Conservation (phyloP, 2,888 invertebrate genomes). For the Emmelina monodactyla region DNA sequence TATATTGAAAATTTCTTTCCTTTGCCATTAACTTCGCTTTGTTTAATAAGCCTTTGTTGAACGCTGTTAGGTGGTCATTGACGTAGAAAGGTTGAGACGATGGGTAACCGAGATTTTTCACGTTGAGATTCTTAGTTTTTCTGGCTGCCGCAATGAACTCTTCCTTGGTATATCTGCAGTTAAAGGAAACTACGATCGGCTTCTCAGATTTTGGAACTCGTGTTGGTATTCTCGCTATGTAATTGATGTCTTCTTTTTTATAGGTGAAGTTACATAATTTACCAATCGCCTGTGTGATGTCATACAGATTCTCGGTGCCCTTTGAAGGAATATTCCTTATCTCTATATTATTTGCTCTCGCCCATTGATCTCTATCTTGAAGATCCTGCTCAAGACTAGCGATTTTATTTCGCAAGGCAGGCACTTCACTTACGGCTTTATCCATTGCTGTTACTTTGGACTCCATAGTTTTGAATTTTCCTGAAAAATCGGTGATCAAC, state of each 20-base stretch:
- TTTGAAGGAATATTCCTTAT: slow-evolving; percentile 4
- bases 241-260: slow-evolving; percentile 12
- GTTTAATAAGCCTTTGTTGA: slow-evolving; percentile 2
- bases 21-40: slow-evolving; percentile 5
- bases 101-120: slow-evolving; percentile 5
- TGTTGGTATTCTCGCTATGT: slow-evolving; percentile 14
- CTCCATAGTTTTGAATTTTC: slow-evolving; percentile 5
- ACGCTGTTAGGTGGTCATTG: slow-evolving; percentile 13
- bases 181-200: slow-evolving; percentile 10
- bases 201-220: slow-evolving; percentile 10
- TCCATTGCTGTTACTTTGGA: slow-evolving; percentile 7
- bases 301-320: slow-evolving; percentile 12
- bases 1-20: slow-evolving; percentile 11
- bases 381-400: slow-evolving; percentile 5
- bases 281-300: slow-evolving; percentile 7
- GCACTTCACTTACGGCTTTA: slow-evolving; percentile 6
- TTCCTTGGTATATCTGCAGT: slow-evolving; percentile 11
- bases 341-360: slow-evolving; percentile 11
- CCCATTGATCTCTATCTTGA: slow-evolving; percentile 13
- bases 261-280: background rate
- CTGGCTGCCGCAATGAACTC: slow-evolving; percentile 10
- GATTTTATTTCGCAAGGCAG: slow-evolving; percentile 7
- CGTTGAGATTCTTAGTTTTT: slow-evolving; percentile 6
- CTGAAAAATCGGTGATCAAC: slow-evolving; percentile 5
- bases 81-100: slow-evolving; percentile 6